These are phyloP conservation scores for Tenebrio molitor DNA, from an alignment of 1,140 invertebrate genomes.

Conservation along the genomic window DNA sequence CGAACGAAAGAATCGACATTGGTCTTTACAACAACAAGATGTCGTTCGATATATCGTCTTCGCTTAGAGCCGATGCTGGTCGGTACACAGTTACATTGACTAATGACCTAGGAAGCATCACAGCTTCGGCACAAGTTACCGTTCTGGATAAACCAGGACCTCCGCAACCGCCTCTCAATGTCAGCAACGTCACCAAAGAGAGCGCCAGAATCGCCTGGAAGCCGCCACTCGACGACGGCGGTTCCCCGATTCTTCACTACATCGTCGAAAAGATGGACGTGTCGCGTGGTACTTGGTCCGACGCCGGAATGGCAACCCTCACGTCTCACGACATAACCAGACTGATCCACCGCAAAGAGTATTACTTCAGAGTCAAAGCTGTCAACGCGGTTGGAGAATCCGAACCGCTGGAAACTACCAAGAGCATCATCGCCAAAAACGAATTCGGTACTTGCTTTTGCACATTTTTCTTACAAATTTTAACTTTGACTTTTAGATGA, in stretches of 20 bases:
- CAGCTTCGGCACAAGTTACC: conserved; percentile 87
- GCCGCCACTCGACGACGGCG: conserved; percentile 89
- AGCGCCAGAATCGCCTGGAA: conserved; percentile 89
- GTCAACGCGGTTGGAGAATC: conserved; percentile 97
- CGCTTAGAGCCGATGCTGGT: conserved; percentile 85
- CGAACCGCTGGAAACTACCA: conserved; percentile 87
- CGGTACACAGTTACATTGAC: conserved; percentile 87
- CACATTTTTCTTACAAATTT: conserved; percentile 18
- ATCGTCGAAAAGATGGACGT: conserved; percentile 98
- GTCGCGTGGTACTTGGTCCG: conserved; percentile 94
- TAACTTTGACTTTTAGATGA: conserved; percentile 75
- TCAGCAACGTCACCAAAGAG: conserved; percentile 90
- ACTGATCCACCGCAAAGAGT: conserved; percentile 94
- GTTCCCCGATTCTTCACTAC: conserved; percentile 95
- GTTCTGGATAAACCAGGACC: conserved; percentile 90
- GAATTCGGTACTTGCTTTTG: conserved; percentile 77
- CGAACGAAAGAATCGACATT: conserved; percentile 79
- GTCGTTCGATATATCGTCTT: conserved; percentile 89
- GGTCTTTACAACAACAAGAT: conserved; percentile 82
- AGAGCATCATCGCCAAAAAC: conserved; percentile 93
- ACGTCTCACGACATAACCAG: conserved; percentile 87
- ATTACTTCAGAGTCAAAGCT: conserved; percentile 91
- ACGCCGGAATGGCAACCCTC: conserved; percentile 89
- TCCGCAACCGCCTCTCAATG: conserved; percentile 89
- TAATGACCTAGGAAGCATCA: conserved; percentile 86